A percentile compares a stretch with the other conserved stretches of the same genome.
Evolutionary conservation across 2,888 invertebrate genomes (phyloP).

Genomic region (Lordiphosa fenestrarum): DNA sequence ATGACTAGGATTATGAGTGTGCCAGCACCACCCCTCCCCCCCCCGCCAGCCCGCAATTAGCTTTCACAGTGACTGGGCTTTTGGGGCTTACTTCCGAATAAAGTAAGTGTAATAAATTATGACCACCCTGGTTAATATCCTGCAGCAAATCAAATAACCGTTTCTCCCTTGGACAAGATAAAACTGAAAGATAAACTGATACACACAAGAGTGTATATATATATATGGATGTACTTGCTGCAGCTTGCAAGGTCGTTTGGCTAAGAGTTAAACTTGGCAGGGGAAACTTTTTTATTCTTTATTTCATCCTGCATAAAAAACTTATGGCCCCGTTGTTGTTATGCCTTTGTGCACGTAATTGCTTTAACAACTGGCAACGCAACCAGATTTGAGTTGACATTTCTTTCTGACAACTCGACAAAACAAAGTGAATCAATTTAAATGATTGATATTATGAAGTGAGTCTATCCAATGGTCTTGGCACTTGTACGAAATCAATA

Average conservation of each 20-base stretch:
- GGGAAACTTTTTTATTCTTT: conserved; percentile 4
- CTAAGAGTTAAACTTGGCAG: conserved; percentile 16
- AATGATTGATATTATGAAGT: no score
- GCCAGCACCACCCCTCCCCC: conserved; percentile 17
- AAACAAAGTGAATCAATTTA: no score
- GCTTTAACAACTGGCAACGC: conserved; percentile 16
- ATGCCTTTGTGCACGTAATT: conserved; percentile 27
- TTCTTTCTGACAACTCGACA: not conserved
- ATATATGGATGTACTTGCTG: not conserved
- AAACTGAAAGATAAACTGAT: conserved; percentile 28
- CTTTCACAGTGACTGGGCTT: conserved; percentile 10
- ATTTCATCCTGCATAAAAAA: conserved; percentile 42
- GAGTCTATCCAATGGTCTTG: no score
- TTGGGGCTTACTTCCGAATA: conserved; percentile 8
- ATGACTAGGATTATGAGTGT: conserved; percentile 66
- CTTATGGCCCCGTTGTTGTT: conserved; percentile 22
- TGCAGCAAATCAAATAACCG: conserved; percentile 7
- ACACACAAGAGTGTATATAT: not conserved
- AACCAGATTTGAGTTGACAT: conserved; percentile 2
- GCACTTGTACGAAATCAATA: no score
- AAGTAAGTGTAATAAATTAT: conserved; percentile 14
- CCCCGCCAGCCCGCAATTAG: not conserved
- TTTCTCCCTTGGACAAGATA: no score
- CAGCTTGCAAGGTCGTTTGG: conserved; percentile 42
- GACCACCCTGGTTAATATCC: conserved; percentile 7